Evolutionary conservation across 2,113 vertebrate genomes (phyloP).

Genomic region (Cairina moschata): DNA sequence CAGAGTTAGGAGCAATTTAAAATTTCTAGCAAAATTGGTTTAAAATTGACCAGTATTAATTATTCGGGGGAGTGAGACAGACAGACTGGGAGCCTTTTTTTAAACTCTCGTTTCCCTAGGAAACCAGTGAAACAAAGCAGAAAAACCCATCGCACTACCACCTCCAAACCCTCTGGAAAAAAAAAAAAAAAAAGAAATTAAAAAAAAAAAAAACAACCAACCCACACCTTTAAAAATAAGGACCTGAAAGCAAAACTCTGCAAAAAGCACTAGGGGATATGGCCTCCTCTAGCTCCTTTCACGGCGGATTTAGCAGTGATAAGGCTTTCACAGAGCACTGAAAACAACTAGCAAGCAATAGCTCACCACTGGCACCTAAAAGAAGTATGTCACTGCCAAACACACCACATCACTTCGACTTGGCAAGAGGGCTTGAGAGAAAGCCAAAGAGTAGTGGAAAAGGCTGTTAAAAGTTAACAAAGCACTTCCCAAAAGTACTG

Average conservation of each 20-base stretch:
- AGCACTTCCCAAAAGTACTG: conserved; percentile 71
- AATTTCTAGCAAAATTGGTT: not conserved
- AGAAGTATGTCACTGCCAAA: conserved; percentile 60
- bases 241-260: not conserved
- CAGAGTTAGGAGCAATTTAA: not conserved
- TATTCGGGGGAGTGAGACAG: conserved; percentile 42
- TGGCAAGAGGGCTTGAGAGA: conserved; percentile 48
- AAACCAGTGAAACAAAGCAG: conserved; percentile 43
- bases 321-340: conserved; percentile 31
- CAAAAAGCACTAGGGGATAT: not conserved
- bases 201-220: not conserved
- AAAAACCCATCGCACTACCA: not conserved
- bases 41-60: not conserved
- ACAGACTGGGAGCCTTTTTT: conserved; percentile 45
- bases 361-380: conserved; percentile 59
- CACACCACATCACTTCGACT: conserved; percentile 61
- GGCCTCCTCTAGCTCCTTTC: conserved; percentile 8
- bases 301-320: not conserved
- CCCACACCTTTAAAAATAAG: not conserved
- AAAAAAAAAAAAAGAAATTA: not conserved
- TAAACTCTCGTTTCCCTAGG: conserved; percentile 46
- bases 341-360: conserved; percentile 41
- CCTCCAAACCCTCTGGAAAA: not conserved
- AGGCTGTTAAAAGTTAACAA: conserved; percentile 71
- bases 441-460: conserved; percentile 70